Percentiles rank a stretch among this genome's conserved stretches.
These are phyloP conservation scores for Acronicta psi DNA, from an alignment of 2,888 invertebrate genomes.

Conservation along the genomic window DNA sequence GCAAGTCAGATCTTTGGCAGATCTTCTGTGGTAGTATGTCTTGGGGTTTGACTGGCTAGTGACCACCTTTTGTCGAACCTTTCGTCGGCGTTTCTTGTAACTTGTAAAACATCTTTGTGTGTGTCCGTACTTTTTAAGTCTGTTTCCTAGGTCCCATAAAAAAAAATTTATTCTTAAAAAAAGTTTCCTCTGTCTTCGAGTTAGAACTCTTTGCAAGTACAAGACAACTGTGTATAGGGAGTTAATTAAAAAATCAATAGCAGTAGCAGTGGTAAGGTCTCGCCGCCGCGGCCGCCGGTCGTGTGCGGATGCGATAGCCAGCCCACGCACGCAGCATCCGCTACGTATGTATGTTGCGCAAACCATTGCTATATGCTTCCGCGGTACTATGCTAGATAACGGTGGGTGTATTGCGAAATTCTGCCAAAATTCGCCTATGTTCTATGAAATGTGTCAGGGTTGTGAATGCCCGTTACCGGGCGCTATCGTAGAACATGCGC, in stretches of 20 bases:
- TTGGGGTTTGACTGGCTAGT: too few species aligned
- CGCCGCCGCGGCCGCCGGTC: conserved; percentile 39
- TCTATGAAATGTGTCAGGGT: conserved; percentile 4
- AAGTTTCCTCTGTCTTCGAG: too few species aligned
- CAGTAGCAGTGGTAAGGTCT: conserved; percentile 38
- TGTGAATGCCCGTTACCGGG: neutral
- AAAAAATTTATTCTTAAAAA: too few species aligned
- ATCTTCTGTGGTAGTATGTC: too few species aligned
- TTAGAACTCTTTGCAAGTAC: neutral
- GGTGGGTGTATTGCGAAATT: conserved; percentile 76
- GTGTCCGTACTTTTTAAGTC: too few species aligned
- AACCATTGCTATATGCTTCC: conserved; percentile 63
- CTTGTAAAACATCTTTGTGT: too few species aligned
- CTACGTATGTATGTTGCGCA: conserved; percentile 65
- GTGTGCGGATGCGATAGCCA: conserved; percentile 69
- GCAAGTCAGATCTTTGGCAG: too few species aligned
- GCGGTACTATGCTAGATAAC: conserved; percentile 77
- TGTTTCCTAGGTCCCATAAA: too few species aligned
- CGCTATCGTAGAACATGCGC: neutral
- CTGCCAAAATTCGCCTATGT: conserved; percentile 71
- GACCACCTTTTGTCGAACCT: too few species aligned
- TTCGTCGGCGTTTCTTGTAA: too few species aligned
- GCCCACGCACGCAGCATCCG: conserved; percentile 56
- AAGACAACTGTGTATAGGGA: neutral
- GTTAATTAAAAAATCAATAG: conserved; percentile 54